phyloP scores from a whole-genome alignment of 2,888 invertebrate species.

The Drosophila prostipennis region DNA sequence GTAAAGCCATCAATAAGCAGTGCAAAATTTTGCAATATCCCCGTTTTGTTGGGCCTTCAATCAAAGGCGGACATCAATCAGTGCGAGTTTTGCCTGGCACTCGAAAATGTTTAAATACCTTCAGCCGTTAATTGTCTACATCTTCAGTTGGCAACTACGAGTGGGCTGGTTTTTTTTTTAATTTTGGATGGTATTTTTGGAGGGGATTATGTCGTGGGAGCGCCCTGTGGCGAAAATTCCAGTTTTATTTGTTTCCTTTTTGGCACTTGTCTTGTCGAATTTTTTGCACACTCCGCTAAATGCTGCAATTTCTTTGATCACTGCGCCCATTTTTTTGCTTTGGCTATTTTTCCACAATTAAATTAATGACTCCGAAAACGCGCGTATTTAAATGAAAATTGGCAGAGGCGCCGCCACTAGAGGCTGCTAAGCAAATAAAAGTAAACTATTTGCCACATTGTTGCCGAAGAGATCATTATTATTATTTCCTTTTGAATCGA shows the following conservation, averaged over 20 bases:
- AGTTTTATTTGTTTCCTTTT: constrained; percentile 29
- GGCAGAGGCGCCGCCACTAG: constrained; percentile 17
- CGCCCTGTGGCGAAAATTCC: constrained; percentile 51
- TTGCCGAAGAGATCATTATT: constrained; percentile 19
- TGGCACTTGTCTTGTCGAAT: constrained; percentile 48
- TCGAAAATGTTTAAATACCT: constrained; percentile 39
- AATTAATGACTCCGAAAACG: constrained; percentile 53
- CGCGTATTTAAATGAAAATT: constrained; percentile 48
- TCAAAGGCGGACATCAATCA: constrained; percentile 67
- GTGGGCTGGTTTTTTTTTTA: constrained; percentile 18
- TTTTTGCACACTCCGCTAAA: constrained; percentile 34
- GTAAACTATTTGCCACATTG: constrained; percentile 20
- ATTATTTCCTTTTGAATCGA: constrained; percentile 34
- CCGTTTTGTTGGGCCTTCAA: constrained; percentile 48
- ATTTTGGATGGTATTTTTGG: constrained; percentile 8
- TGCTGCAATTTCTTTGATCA: constrained; percentile 45
- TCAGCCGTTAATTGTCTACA: constrained; percentile 47
- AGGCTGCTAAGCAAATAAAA: constrained; percentile 15
- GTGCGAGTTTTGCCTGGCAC: constrained; percentile 32
- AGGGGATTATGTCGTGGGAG: constrained; percentile 62
- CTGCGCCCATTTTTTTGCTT: constrained; percentile 31
- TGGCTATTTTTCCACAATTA: constrained; percentile 52
- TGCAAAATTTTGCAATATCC: constrained; percentile 48
- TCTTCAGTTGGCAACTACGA: constrained; percentile 46
- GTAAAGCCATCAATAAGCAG: constrained; percentile 52